Evolutionary conservation across 2,888 invertebrate genomes (phyloP).

Genomic region (Caenorhabditis sp.): DNA sequence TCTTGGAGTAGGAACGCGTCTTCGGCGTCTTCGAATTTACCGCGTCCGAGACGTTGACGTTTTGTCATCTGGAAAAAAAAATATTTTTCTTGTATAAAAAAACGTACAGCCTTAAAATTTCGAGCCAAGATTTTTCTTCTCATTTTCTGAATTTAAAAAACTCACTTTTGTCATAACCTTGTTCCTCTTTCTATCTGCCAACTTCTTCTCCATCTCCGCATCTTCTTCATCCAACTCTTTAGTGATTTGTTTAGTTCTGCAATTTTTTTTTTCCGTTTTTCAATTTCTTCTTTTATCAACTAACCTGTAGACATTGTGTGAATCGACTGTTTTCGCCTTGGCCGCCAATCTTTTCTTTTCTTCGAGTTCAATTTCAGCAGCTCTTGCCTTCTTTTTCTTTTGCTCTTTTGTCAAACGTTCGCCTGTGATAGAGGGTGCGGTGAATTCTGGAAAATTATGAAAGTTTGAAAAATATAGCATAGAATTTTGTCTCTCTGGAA

Average conservation of each 20-base stretch:
- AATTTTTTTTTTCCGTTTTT: slow-evolving; percentile 4
- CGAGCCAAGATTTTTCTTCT: too few relatives aligned
- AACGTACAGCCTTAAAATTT: not conserved
- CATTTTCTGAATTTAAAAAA: not conserved
- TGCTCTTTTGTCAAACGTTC: slow-evolving; percentile 35
- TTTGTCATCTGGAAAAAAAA: slow-evolving; percentile 19
- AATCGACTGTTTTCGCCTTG: slow-evolving; percentile 30
- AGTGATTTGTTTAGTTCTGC: slow-evolving; percentile 44
- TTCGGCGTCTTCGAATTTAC: slow-evolving; percentile 48
- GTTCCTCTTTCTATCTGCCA: slow-evolving; percentile 16
- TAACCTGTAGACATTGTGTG: slow-evolving; percentile 37
- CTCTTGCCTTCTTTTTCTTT: slow-evolving; percentile 35
- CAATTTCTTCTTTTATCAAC: not conserved
- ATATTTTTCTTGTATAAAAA: not conserved
- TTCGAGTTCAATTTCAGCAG: slow-evolving; percentile 23
- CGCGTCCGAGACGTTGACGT: slow-evolving; percentile 39
- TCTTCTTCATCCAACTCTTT: slow-evolving; percentile 44
- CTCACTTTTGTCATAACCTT: slow-evolving; percentile 32
- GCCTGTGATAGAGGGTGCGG: not conserved
- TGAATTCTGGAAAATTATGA: not conserved
- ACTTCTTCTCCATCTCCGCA: slow-evolving; percentile 17
- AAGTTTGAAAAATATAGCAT: too few relatives aligned
- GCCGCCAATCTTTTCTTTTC: slow-evolving; percentile 32
- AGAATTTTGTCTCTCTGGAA: too few relatives aligned
- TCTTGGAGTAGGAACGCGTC: slow-evolving; percentile 47